Conservation (phyloP, 2,113 vertebrate species). For the Urocolius indicus region DNA sequence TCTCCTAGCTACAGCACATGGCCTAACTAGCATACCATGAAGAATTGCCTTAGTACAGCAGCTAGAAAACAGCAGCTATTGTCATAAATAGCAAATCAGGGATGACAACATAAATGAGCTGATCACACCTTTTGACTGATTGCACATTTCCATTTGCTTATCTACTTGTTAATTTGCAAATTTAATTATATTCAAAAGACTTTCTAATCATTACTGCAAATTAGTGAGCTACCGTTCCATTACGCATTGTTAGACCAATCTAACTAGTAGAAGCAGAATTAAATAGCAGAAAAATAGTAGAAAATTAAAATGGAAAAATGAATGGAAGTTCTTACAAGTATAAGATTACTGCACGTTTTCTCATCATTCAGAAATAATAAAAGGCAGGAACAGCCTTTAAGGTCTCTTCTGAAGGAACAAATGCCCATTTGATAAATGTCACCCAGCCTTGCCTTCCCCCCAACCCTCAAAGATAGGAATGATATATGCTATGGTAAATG, state of each 20-base stretch:
- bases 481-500: not conserved
- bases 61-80: constrained; percentile 3
- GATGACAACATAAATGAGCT: constrained; percentile 25
- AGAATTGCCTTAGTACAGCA: constrained; percentile 17
- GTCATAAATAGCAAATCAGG: constrained; percentile 36
- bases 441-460: not conserved
- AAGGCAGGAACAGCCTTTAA: not conserved
- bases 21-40: constrained; percentile 3
- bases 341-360: not conserved
- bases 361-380: not conserved
- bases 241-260: constrained; percentile 29
- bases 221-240: constrained; percentile 52
- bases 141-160: constrained; percentile 46
- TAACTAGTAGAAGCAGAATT: constrained; percentile 13
- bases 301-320: constrained; percentile 16
- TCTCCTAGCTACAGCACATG: constrained; percentile 46
- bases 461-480: not conserved
- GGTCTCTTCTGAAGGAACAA: not conserved
- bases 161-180: constrained; percentile 50
- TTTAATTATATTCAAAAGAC: constrained; percentile 56
- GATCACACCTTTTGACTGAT: constrained; percentile 43
- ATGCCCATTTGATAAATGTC: not conserved
- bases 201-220: constrained; percentile 53
- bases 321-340: not conserved
- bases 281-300: constrained; percentile 35